phyloP scores from a whole-genome alignment of 2,113 vertebrate species.

The Gadus chalcogrammus region DNA sequence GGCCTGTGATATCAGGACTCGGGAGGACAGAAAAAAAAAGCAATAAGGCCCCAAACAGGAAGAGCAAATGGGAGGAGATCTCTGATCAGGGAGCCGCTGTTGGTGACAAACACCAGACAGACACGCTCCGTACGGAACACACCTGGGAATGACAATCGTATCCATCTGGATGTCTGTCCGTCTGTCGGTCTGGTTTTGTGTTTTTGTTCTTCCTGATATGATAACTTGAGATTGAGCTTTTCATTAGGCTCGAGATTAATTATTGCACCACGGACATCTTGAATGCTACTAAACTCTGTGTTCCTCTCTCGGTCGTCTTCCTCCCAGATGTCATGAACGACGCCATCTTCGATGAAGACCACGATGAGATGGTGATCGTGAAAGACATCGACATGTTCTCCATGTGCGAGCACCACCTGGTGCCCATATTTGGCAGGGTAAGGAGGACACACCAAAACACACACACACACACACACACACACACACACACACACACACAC shows the following conservation, averaged over 20 bases:
- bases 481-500: too few relatives aligned
- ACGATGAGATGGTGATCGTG: constrained; percentile 99
- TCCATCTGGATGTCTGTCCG: background rate
- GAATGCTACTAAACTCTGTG: background rate
- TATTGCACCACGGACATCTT: too few relatives aligned
- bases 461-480: background rate
- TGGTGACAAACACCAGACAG: background rate
- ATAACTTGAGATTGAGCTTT: too few relatives aligned
- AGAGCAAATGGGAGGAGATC: too few relatives aligned
- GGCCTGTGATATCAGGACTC: constrained; percentile 25
- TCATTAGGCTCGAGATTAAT: too few relatives aligned
- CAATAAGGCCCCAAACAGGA: too few relatives aligned
- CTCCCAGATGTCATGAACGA: constrained; percentile 92
- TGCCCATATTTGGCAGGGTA: constrained; percentile 96
- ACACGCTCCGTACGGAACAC: background rate
- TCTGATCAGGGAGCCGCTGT: too few relatives aligned
- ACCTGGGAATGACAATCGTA: background rate
- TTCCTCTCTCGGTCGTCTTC: constrained; percentile 1
- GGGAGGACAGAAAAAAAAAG: background rate
- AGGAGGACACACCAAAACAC: constrained; percentile 22
- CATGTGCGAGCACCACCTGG: constrained; percentile 98
- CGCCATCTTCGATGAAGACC: constrained; percentile 97
- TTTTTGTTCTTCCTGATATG: too few relatives aligned
- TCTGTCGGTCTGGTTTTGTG: too few relatives aligned
- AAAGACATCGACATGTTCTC: constrained; percentile 99